These are phyloP conservation scores for Mobula birostris DNA, from an alignment of 2,113 vertebrate genomes.

Conservation along the genomic window DNA sequence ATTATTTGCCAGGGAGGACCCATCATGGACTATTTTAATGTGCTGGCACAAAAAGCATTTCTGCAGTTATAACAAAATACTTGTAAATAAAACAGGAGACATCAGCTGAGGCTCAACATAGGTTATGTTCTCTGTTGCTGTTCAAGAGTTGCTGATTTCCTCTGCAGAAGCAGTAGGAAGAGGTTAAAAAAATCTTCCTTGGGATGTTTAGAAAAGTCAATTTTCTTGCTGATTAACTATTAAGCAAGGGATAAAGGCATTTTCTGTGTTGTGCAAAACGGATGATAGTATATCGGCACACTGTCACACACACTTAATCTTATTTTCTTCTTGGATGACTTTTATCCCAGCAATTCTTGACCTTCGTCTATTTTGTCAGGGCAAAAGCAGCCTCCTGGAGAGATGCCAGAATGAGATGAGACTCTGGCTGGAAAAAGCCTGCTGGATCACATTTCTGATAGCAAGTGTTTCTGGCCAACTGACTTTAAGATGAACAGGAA, in stretches of 20 bases:
- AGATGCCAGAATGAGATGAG: background rate
- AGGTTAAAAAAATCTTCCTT: background rate
- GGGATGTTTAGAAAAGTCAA: background rate
- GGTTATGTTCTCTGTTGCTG: background rate
- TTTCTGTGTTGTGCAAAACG: background rate
- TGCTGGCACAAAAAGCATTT: background rate
- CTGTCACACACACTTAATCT: background rate
- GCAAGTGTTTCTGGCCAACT: background rate
- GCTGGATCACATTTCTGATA: background rate
- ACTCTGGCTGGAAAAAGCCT: background rate
- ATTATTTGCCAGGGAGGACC: background rate
- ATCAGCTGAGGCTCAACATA: background rate
- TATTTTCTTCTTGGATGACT: background rate
- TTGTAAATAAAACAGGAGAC: background rate
- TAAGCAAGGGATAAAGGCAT: background rate
- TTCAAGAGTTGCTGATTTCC: background rate
- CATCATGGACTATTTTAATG: background rate
- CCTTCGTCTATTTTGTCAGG: background rate
- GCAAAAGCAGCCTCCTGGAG: slow-evolving; percentile 6
- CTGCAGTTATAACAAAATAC: background rate
- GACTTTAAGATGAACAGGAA: background rate
- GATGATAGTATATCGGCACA: background rate
- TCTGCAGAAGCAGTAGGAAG: background rate
- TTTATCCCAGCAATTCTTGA: background rate
- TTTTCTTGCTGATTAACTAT: background rate